Evolutionary conservation across 2,888 invertebrate species (phyloP), one percentile per base, ranked within the genome.

Genomic region (Acheta domesticus): DNA sequence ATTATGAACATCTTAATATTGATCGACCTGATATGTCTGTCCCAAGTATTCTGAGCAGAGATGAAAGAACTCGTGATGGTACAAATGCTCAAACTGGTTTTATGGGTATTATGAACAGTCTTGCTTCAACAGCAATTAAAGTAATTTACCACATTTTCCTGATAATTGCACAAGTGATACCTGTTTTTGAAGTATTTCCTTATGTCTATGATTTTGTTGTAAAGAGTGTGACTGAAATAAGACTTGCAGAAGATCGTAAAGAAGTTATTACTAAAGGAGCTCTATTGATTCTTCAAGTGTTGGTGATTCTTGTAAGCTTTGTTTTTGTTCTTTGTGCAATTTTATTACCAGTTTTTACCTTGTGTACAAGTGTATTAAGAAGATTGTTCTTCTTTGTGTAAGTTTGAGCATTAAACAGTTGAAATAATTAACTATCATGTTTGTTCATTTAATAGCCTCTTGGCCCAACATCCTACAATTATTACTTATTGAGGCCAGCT

Each of bases 311-410:
- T 62, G 11, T n/a, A 16, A n/a, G 16, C 14, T 62, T 14, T 62
- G 14, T 62, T 14, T 62, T 62, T 62, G n/a, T 62, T 5, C 16
- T 62, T 19, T 62, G 62, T 62, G 62, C n/a, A 62, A n/a, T 62
- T 62, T 62, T 14, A n/a, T 62, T 62, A 19, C 62, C 62, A 19
- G 62, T 62, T 14, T 19, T 62, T 14, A 19, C 62, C 14, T n/a
- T 62, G 14, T 14, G 62, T 62, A 4, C 16, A 5, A n/a, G n/a
- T 21, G 75, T 21, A n/a, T 20, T 23, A 14, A 14, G 1, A 36
- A 76, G n/a, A 76, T 48, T 76, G 36, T 75, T 75, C 23, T 23
- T 75, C 20, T 75, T 75, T 20, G 21, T 23, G 20, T 23, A 20
- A 75, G 36, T 36, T 36, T 36, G 36, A 36, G 36, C 36, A 36